Percentiles rank a stretch among this genome's conserved stretches.
Evolutionary conservation across 2,888 invertebrate genomes (phyloP).

Genomic region (Cremastinae sp.): DNA sequence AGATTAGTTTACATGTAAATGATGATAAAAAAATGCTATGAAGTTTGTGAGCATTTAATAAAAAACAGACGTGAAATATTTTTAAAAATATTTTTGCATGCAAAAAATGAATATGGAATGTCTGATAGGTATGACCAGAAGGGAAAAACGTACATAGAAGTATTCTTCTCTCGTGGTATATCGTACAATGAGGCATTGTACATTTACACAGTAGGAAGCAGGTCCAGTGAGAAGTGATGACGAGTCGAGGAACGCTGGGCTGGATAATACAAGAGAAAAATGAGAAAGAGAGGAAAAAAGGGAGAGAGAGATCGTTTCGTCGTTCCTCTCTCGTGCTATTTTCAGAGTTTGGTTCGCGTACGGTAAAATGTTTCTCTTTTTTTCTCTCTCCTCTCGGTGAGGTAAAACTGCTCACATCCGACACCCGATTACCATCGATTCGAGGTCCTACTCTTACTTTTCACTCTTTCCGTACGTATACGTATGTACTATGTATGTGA

Average conservation of each 20-base stretch:
- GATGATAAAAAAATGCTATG: too few relatives aligned
- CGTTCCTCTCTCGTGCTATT: slow-evolving; percentile 57
- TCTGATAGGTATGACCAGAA: too few relatives aligned
- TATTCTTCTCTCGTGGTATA: not conserved
- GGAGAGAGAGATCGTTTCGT: slow-evolving; percentile 51
- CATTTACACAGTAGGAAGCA: slow-evolving; percentile 37
- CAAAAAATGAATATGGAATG: not conserved
- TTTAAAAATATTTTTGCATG: too few relatives aligned
- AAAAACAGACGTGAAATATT: too few relatives aligned
- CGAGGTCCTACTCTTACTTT: slow-evolving; percentile 47
- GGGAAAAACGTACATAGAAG: too few relatives aligned
- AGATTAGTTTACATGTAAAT: too few relatives aligned
- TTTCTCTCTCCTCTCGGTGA: slow-evolving; percentile 21
- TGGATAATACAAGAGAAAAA: not conserved
- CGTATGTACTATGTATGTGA: not conserved
- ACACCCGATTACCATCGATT: slow-evolving; percentile 66
- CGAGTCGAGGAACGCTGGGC: slow-evolving; percentile 28
- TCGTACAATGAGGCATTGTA: slow-evolving; percentile 51
- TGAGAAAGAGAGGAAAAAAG: slow-evolving; percentile 44
- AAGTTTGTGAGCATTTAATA: too few relatives aligned
- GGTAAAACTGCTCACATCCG: slow-evolving; percentile 30
- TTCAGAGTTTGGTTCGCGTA: slow-evolving; percentile 63
- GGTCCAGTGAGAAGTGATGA: slow-evolving; percentile 38
- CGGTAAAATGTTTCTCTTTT: slow-evolving; percentile 46
- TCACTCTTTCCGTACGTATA: not conserved